A percentile compares a stretch with the other conserved stretches of the same genome.
phyloP scores from a whole-genome alignment of 35 echinoderm and acorn worm species.

The Ophiothrix spiculata region DNA sequence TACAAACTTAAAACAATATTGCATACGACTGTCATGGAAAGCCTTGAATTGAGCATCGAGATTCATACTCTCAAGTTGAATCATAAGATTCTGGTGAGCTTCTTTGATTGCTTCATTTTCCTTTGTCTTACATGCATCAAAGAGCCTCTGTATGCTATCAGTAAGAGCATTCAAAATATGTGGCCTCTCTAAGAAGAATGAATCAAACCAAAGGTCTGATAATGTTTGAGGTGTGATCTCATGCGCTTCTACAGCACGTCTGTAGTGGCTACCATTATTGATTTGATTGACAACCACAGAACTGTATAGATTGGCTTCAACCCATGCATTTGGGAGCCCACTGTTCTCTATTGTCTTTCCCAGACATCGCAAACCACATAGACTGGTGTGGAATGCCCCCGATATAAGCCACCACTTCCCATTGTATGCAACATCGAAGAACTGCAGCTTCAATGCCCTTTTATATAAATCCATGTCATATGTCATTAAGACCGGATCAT shows the following conservation, averaged over 20 bases:
- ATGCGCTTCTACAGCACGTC: slow-evolving; percentile 27
- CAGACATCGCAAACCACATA: slow-evolving; percentile 22
- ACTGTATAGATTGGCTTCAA: slow-evolving; percentile 26
- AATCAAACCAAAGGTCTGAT: slow-evolving; percentile 36
- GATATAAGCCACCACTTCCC: slow-evolving; percentile 17
- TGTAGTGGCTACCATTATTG: slow-evolving; percentile 37
- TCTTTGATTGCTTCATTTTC: not conserved
- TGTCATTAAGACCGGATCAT: not conserved
- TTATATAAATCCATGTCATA: slow-evolving; percentile 37
- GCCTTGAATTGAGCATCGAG: slow-evolving; percentile 11
- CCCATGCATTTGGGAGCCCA: slow-evolving; percentile 21
- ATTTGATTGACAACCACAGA: slow-evolving; percentile 31
- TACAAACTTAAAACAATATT: slow-evolving; percentile 24
- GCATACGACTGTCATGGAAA: slow-evolving; percentile 1
- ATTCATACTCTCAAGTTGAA: slow-evolving; percentile 15
- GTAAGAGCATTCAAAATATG: not conserved
- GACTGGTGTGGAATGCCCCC: slow-evolving; percentile 19
- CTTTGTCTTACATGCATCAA: slow-evolving; percentile 21
- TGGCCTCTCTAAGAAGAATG: slow-evolving; percentile 1
- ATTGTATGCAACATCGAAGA: not conserved
- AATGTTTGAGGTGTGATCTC: slow-evolving; percentile 28
- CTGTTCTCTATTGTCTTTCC: slow-evolving; percentile 31
- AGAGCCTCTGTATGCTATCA: not conserved
- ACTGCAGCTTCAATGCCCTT: slow-evolving; percentile 25
- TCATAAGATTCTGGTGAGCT: slow-evolving; percentile 29